Evolutionary conservation across 2,113 vertebrate species (phyloP).

Genomic region (Chauna torquata): DNA sequence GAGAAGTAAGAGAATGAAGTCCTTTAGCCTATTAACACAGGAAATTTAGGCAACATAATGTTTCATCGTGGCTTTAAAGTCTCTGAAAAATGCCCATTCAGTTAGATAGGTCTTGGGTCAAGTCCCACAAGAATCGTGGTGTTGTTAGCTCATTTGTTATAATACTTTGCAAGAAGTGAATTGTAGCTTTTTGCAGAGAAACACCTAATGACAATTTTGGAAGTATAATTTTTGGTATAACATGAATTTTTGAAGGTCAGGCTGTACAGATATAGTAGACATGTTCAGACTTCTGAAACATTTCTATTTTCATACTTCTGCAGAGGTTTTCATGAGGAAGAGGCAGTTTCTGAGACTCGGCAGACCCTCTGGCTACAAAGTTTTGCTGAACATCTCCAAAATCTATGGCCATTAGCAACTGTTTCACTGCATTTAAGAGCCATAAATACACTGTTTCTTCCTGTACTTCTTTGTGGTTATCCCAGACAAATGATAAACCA

Average conservation of each 20-base stretch:
- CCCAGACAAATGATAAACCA: neutral
- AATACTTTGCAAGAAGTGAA: neutral
- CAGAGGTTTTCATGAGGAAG: neutral
- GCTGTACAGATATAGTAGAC: neutral
- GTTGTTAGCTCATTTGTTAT: neutral
- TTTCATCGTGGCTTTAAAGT: neutral
- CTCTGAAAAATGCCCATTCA: neutral
- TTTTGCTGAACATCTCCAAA: neutral
- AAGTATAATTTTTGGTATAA: conserved; percentile 15
- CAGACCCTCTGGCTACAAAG: neutral
- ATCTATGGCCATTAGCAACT: neutral
- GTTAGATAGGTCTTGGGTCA: neutral
- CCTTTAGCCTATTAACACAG: neutral
- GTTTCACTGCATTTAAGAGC: neutral
- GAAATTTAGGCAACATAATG: neutral
- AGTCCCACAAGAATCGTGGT: neutral
- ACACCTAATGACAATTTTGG: neutral
- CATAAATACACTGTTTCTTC: neutral
- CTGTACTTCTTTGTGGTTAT: neutral
- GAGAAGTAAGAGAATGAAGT: neutral
- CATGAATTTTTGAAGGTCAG: neutral
- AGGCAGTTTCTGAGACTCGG: neutral
- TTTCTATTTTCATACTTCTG: neutral
- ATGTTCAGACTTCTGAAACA: neutral
- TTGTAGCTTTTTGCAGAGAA: neutral